Conservation (phyloP, 2,888 invertebrate species). For the Ellobium chinense region DNA sequence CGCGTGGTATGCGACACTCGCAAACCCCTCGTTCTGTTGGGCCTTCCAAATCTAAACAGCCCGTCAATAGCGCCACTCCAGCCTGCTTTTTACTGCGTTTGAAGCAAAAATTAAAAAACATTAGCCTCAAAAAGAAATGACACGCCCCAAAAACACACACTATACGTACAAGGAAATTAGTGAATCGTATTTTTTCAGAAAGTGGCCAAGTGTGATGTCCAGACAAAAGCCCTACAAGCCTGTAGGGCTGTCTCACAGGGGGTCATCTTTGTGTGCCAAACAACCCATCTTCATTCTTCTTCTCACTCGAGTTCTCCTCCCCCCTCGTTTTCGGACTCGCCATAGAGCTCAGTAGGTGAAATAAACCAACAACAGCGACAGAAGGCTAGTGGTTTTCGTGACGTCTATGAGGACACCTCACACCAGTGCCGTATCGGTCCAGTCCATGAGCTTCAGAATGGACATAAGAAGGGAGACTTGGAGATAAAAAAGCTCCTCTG, state of each 20-base stretch:
- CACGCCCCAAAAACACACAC: not conserved
- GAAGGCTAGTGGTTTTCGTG: not conserved
- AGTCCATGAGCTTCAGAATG: no score
- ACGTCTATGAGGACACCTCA: not conserved
- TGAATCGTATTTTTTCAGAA: not conserved
- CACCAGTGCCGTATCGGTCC: not conserved
- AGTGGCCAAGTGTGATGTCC: not conserved
- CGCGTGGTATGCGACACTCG: no score
- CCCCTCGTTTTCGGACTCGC: not conserved
- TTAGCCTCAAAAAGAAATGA: not conserved
- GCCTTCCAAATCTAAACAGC: not conserved
- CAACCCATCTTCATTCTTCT: not conserved
- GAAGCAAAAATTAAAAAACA: not conserved
- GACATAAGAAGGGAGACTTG: no score
- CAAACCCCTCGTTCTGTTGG: no score
- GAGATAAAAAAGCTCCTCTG: no score
- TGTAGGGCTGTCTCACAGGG: not conserved
- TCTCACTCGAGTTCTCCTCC: not conserved
- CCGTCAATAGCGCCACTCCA: not conserved
- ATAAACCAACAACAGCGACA: not conserved
- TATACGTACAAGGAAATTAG: not conserved
- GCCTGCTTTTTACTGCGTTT: not conserved
- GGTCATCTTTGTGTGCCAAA: not conserved
- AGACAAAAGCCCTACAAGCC: not conserved
- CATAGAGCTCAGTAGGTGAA: not conserved